A percentile compares a stretch with the other conserved stretches of the same genome.
phyloP scores from a whole-genome alignment of 2,888 invertebrate genomes.

The Mythimna ferrago region DNA sequence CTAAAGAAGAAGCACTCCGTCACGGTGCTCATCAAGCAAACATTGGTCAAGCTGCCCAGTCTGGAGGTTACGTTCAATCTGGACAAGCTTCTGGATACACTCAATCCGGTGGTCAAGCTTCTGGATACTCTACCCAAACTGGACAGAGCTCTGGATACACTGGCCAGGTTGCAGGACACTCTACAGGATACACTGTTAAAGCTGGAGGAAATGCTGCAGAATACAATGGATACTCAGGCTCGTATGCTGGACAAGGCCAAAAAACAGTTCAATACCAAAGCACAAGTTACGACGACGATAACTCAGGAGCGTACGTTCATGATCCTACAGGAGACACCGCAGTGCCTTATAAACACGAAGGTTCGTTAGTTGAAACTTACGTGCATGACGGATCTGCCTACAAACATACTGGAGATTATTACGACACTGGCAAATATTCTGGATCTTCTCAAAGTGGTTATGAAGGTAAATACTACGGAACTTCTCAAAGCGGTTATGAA shows the following conservation, averaged over 20 bases:
- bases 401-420: slow-evolving; percentile 76
- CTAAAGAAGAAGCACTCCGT: slow-evolving; percentile 67
- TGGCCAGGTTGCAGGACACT: slow-evolving; percentile 22
- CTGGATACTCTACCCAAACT: slow-evolving; percentile 48
- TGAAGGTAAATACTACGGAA: slow-evolving; percentile 44
- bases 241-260: slow-evolving; percentile 52
- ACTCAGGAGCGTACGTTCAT: slow-evolving; percentile 86
- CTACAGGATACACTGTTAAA: slow-evolving; percentile 41
- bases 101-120: slow-evolving; percentile 12
- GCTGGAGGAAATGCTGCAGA: slow-evolving; percentile 32
- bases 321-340: slow-evolving; percentile 87
- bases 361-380: slow-evolving; percentile 81
- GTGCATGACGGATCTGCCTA: slow-evolving; percentile 77
- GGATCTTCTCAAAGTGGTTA: slow-evolving; percentile 34
- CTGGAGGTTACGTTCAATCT: slow-evolving; percentile 36
- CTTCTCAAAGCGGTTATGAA: slow-evolving; percentile 32
- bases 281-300: slow-evolving; percentile 73
- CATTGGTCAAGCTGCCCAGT: slow-evolving; percentile 22
- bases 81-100: slow-evolving; percentile 27
- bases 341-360: slow-evolving; percentile 84
- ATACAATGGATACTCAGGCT: slow-evolving; percentile 43
- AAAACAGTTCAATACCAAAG: slow-evolving; percentile 69
- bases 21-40: slow-evolving; percentile 48
- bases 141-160: slow-evolving; percentile 43
- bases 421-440: slow-evolving; percentile 71